phyloP scores from a whole-genome alignment of 2,113 vertebrate genomes.

The Rynchops niger region DNA sequence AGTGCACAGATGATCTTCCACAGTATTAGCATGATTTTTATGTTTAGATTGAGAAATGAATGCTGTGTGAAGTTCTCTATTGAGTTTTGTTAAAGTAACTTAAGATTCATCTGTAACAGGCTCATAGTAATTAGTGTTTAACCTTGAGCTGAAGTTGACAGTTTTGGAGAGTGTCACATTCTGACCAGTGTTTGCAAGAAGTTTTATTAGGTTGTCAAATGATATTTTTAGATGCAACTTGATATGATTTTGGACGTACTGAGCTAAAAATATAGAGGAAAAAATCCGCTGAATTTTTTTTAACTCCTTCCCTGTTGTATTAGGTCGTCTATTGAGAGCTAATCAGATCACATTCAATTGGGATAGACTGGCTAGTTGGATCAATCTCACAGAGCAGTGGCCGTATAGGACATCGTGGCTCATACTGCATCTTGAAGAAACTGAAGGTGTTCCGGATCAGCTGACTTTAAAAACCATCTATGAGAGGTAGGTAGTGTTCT shows the following conservation, averaged over 20 bases:
- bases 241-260: not conserved
- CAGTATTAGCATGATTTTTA: not conserved
- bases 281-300: not conserved
- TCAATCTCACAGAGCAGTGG: slow-evolving; percentile 99
- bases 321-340: slow-evolving; percentile 90
- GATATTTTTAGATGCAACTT: not conserved
- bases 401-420: slow-evolving; percentile 97
- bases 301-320: not conserved
- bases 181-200: not conserved
- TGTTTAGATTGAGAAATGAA: not conserved
- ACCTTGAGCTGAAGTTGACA: not conserved
- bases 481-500: slow-evolving; percentile 83
- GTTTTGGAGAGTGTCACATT: not conserved
- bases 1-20: not conserved
- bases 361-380: slow-evolving; percentile 97
- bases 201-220: not conserved
- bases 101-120: not conserved
- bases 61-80: not conserved
- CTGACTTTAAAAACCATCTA: slow-evolving; percentile 91
- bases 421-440: slow-evolving; percentile 94
- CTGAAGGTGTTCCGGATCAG: slow-evolving; percentile 88
- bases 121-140: not conserved
- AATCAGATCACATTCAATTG: slow-evolving; percentile 97
- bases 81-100: not conserved
- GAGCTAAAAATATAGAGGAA: not conserved